Conservation (phyloP, 2,888 invertebrate species). For the Schizotus pectinicornis region DNA sequence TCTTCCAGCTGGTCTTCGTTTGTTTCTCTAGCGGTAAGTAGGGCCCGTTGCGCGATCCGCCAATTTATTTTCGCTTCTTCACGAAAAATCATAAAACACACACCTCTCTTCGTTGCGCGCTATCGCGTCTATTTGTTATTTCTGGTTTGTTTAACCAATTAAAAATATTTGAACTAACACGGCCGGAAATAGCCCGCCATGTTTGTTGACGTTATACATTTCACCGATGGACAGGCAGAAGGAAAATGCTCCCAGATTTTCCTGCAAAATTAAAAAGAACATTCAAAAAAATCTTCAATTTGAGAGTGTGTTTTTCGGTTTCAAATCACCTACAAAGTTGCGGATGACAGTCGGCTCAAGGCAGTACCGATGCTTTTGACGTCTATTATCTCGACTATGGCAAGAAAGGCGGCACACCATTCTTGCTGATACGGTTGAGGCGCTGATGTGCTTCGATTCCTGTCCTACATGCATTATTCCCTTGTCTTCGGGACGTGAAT, state of each 20-base stretch:
- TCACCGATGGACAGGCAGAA: constrained; percentile 4
- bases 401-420: background rate
- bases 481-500: background rate
- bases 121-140: constrained; percentile 29
- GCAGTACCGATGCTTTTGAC: constrained; percentile 11
- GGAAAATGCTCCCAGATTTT: no score
- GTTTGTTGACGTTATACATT: constrained; percentile 45
- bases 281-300: constrained; percentile 9
- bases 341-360: constrained; percentile 9
- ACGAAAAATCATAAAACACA: no score
- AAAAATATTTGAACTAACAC: constrained; percentile 42
- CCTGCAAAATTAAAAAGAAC: constrained; percentile 14
- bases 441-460: constrained; percentile 13
- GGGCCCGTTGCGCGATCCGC: no score
- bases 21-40: no score
- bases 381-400: constrained; percentile 10
- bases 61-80: no score
- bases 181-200: constrained; percentile 39
- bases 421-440: constrained; percentile 8
- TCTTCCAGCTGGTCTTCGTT: no score
- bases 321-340: constrained; percentile 3
- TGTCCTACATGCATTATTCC: constrained; percentile 17
- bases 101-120: constrained; percentile 7
- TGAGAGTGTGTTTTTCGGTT: background rate
- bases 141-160: constrained; percentile 36